Conservation (phyloP, 2,888 invertebrate species). For the Acrocera orbiculus region DNA sequence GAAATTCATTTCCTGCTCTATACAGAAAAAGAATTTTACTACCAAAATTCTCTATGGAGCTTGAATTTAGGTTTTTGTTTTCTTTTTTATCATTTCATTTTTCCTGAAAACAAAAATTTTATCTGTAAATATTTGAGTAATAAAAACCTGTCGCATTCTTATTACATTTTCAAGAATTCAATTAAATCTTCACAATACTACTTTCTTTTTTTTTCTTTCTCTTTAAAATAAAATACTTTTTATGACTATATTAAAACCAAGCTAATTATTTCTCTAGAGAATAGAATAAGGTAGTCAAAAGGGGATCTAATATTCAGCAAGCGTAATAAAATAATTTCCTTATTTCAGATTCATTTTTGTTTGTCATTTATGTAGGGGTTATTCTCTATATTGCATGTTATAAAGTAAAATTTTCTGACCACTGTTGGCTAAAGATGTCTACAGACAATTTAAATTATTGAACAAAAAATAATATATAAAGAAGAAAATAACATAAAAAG, state of each 20-base stretch:
- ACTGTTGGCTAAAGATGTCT: no score
- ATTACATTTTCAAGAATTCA: constrained; percentile 5
- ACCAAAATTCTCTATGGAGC: constrained; percentile 5
- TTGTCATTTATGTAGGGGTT: background rate
- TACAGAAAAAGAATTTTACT: constrained; percentile 8
- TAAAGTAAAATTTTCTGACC: no score
- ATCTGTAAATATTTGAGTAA: constrained; percentile 1
- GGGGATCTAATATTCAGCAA: background rate
- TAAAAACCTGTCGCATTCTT: constrained; percentile 3
- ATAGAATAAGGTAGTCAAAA: background rate
- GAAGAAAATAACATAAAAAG: no score
- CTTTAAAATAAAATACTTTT: background rate
- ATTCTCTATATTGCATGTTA: no score
- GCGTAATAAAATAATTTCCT: constrained; percentile 10
- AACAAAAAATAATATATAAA: no score
- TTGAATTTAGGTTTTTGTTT: no score
- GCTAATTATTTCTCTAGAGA: background rate
- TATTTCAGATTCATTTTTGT: background rate
- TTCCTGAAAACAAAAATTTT: background rate
- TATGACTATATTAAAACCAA: background rate
- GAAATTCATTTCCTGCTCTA: constrained; percentile 5
- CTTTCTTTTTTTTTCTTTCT: background rate
- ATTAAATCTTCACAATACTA: constrained; percentile 1
- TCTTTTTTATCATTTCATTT: constrained; percentile 5
- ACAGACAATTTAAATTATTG: no score